Base-by-base conservation (phyloP, 2,888 invertebrate species). In the Ditylenchus weischeri region DNA sequence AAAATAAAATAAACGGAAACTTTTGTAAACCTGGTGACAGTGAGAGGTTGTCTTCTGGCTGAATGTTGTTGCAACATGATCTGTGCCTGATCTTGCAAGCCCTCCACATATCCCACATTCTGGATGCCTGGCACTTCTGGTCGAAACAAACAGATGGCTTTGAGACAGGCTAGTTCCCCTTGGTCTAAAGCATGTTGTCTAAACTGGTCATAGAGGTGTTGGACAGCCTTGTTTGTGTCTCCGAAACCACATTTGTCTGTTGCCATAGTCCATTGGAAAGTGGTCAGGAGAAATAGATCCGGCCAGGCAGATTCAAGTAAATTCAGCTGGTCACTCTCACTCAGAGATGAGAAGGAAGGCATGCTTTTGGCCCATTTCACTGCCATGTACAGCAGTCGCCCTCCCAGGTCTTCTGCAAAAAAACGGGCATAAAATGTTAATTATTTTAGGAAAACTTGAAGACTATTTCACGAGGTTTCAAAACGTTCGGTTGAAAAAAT, bases 21-120 rank as follows among this genome's bases (percentile, higher is more conserved):
- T 19, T 66, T 66, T 2, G 29, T 50, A 23, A 50, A 66, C 63
- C 69, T 66, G n/a, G 58, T 70, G 10, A 67, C 35, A 47, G 49
- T 82, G 19, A 63, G 90, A 66, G 69, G 70, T 6, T 49, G 62
- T 15, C 59, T 65, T 3, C 73, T 69, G 11, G 93, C 87, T 51
- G 92, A 90, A 85, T 96, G 95, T 77, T 95, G 93, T 83, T 92
- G 90, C 57, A 96, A 85, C 95, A 96, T 92, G 58, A 94, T 91
- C 84, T 96, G 95, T 0, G 95, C 95, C 85, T 96, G 96, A 85
- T 96, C 96, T 84, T 96, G 95, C 0, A 96, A 88, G 83, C 92
- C 92, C 85, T 96, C 95, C 64, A 96, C 93, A 84, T 94, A 93
- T 10, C 90, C 89, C 0, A 93, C 91, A 84, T 95, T 94, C 84